Conservation (phyloP, 2,888 invertebrate species). For the Aproaerema taeniolella region DNA sequence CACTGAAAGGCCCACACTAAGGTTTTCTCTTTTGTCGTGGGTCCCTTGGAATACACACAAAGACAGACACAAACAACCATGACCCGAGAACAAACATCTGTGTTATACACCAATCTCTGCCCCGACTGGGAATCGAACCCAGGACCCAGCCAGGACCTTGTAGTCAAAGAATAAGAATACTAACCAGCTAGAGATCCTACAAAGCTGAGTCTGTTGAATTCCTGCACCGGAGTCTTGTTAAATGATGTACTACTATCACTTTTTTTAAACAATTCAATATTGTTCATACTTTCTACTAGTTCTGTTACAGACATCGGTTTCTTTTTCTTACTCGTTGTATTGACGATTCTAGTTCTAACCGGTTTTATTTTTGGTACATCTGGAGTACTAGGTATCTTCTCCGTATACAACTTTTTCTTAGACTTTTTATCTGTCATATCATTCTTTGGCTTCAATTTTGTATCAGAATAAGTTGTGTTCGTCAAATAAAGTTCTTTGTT, state of each 20-base stretch:
- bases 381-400: constrained; percentile 49
- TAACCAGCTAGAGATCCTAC: constrained; percentile 76
- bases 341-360: constrained; percentile 34
- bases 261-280: constrained; percentile 36
- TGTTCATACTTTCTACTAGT: constrained; percentile 45
- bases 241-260: constrained; percentile 36
- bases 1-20: too few species aligned
- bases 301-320: constrained; percentile 58
- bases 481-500: constrained; percentile 54
- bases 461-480: constrained; percentile 34
- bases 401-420: constrained; percentile 60
- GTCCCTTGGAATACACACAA: too few species aligned
- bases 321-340: constrained; percentile 47
- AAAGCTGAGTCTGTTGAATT: constrained; percentile 57
- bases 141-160: too few species aligned
- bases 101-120: too few species aligned
- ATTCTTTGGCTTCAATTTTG: constrained; percentile 35
- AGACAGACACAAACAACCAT: too few species aligned
- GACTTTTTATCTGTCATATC: constrained; percentile 42
- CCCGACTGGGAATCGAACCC: too few species aligned
- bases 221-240: constrained; percentile 14
- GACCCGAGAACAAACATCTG: too few species aligned
- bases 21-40: too few species aligned
- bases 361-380: constrained; percentile 38
- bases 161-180: too few species aligned